Conservation (phyloP, 1,140 invertebrate species). For the Cyrtorhinus lividipennis region DNA sequence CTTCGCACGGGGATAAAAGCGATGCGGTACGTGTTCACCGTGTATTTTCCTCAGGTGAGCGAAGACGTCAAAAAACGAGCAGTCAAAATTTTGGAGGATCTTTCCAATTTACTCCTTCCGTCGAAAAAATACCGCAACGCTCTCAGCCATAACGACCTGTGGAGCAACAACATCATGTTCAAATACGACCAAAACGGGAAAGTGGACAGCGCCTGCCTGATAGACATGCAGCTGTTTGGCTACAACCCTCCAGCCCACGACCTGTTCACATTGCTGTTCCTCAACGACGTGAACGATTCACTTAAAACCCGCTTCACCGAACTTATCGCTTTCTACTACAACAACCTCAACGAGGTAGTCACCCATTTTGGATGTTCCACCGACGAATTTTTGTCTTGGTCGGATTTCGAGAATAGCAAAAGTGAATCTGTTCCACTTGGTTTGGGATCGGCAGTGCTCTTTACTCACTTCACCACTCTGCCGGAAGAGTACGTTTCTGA, state of each 20-base stretch:
- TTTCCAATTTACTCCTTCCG: not conserved
- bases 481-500: not conserved
- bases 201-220: not conserved
- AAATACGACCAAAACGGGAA: not conserved
- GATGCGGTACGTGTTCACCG: not conserved
- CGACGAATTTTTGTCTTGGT: not conserved
- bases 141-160: not conserved
- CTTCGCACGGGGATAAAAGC: not conserved
- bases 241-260: not conserved
- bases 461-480: not conserved
- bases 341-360: not conserved
- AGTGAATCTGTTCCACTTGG: not conserved
- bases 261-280: not conserved
- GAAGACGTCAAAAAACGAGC: not conserved
- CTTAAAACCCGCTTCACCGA: not conserved
- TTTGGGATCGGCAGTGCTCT: not conserved
- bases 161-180: slow-evolving; percentile 1
- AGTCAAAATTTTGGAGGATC: not conserved
- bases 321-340: not conserved
- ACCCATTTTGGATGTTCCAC: not conserved
- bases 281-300: not conserved
- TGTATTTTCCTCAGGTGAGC: not conserved
- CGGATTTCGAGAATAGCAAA: not conserved
- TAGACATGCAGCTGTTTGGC: not conserved
- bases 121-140: not conserved